Evolutionary conservation across 2,113 vertebrate genomes (phyloP), one percentile per base, ranked within the genome.

Genomic region (Prietella phreatophila): DNA sequence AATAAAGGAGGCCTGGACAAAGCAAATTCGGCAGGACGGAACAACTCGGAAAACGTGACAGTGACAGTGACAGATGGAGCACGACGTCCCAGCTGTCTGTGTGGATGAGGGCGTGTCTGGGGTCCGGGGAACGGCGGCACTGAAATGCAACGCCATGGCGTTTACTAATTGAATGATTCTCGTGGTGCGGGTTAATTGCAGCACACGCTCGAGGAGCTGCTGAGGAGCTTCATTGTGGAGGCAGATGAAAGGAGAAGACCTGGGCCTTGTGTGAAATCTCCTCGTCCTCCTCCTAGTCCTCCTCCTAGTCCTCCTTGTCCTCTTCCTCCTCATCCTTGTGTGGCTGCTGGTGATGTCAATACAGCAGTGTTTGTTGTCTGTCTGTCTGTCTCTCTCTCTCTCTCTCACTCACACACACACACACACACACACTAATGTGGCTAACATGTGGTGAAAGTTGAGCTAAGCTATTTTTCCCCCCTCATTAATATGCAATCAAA

Each of bases 81-180:
- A 63, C 82, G 80, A n/a, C 69, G 84, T 80, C 84, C 80, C 82
- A 82, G 82, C 89, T 88, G 89, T 90, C 84, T 63, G 76, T 80
- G 69, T 50, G 80, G 86, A 85, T 56, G 78, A 75, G 56, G 81
- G 82, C 69, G 75, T 50, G 89, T 73, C 88, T 89, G 73, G 84
- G 84, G 63, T 88, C 36, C 85, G 83, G 73, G 42, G 63, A 85
- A 76, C 7, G 80, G 42, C 36, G 65, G 73, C 61, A 82, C 82
- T 80, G 79, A 87, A 82, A 87, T 19, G 82, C 75, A 86, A 65
- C 50, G 71, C 71, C 47, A 61, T 71, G 87, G 63, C 47, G 60
- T 84, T 88, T 73, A 71, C 88, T 92, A 91, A 92, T 91, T 91
- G 88, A 89, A 91, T 89, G 47, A 47, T 47, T 47, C 84, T 88